A percentile compares a stretch with the other conserved stretches of the same genome.
Evolutionary conservation across 2,797 vertebrate species (phyloP).

Genomic region (Sebastes glaucus): DNA sequence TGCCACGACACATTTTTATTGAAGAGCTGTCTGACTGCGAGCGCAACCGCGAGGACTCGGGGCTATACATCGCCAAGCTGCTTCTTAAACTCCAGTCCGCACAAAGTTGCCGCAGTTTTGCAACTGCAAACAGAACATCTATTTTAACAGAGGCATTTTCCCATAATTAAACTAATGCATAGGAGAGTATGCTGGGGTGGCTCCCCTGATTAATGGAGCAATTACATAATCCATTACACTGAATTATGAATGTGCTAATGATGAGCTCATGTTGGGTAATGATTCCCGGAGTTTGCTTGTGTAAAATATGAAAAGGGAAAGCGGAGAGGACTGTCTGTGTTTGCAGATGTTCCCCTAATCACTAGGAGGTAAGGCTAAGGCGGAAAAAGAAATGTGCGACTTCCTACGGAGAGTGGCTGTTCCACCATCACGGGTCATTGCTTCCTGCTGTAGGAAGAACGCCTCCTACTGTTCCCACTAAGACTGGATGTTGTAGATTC

Average conservation of each 20-base stretch:
- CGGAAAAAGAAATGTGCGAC: slow-evolving; percentile 30
- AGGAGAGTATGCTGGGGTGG: slow-evolving; percentile 67
- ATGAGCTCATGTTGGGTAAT: slow-evolving; percentile 77
- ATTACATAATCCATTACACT: slow-evolving; percentile 81
- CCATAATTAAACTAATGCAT: slow-evolving; percentile 76
- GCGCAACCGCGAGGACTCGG: neutral
- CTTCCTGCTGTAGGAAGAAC: slow-evolving; percentile 42
- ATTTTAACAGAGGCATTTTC: slow-evolving; percentile 71
- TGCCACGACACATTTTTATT: slow-evolving; percentile 50
- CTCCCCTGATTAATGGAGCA: slow-evolving; percentile 77
- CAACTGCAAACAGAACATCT: slow-evolving; percentile 68
- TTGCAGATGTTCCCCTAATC: slow-evolving; percentile 72
- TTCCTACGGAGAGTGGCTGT: slow-evolving; percentile 46
- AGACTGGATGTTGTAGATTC: slow-evolving; percentile 21
- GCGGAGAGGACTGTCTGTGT: slow-evolving; percentile 46
- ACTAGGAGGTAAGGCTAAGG: slow-evolving; percentile 47
- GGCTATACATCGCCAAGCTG: slow-evolving; percentile 9
- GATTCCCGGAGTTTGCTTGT: slow-evolving; percentile 76
- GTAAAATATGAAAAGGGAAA: slow-evolving; percentile 67
- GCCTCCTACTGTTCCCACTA: slow-evolving; percentile 48
- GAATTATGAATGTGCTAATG: slow-evolving; percentile 81
- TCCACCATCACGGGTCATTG: slow-evolving; percentile 55
- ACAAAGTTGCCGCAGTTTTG: slow-evolving; percentile 16
- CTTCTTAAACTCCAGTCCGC: slow-evolving; percentile 18
- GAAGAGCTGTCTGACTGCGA: slow-evolving; percentile 44